phyloP scores from a whole-genome alignment of 1,140 invertebrate genomes.

The Varroa destructor region DNA sequence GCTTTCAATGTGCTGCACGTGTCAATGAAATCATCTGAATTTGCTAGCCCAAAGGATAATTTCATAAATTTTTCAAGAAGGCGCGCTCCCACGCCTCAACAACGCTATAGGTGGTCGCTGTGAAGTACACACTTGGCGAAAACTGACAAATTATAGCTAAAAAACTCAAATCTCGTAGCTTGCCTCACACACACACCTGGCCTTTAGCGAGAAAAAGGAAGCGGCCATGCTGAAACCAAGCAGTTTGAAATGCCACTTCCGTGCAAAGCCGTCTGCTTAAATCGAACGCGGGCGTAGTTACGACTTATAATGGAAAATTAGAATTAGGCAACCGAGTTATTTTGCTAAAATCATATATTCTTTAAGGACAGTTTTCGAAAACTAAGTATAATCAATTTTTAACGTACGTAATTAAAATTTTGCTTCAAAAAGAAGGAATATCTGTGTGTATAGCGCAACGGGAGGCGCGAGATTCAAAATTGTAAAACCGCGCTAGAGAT shows the following conservation, averaged over 20 bases:
- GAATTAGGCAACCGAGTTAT: too few species aligned
- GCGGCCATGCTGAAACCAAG: slow-evolving; percentile 3
- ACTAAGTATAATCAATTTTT: too few species aligned
- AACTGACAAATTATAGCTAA: not conserved
- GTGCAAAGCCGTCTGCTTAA: slow-evolving; percentile 4
- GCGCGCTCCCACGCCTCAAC: not conserved
- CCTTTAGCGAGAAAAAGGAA: slow-evolving; percentile 25
- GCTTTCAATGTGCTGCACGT: not conserved
- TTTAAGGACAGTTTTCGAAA: too few species aligned
- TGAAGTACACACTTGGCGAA: not conserved
- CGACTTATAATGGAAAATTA: too few species aligned
- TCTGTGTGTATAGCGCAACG: too few species aligned
- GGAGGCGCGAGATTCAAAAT: too few species aligned
- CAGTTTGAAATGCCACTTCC: not conserved
- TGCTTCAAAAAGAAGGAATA: too few species aligned
- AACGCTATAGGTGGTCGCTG: not conserved
- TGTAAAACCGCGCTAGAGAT: too few species aligned
- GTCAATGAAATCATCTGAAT: not conserved
- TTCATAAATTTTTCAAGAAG: not conserved
- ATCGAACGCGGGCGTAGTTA: not conserved
- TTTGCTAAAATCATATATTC: too few species aligned
- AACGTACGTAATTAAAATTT: too few species aligned
- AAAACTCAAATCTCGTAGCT: not conserved
- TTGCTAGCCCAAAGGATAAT: not conserved
- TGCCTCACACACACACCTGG: slow-evolving; percentile 23